These are phyloP conservation scores for Euwallacea fornicatus DNA, from an alignment of 1,140 invertebrate species.

Conservation along the genomic window DNA sequence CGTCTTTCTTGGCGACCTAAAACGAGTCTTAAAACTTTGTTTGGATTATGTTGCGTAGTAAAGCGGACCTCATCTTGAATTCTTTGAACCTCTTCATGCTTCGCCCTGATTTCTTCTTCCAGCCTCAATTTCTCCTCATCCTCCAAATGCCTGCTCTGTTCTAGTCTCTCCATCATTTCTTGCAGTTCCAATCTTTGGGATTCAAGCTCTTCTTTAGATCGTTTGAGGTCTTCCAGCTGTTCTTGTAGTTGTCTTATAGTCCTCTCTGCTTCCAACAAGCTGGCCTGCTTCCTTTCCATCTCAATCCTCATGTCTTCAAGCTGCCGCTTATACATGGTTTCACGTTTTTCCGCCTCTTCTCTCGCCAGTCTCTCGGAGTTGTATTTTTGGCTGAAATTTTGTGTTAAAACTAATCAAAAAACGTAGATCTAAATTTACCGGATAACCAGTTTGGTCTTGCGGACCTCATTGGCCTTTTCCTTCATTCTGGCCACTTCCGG, in stretches of 20 bases:
- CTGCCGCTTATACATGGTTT: conserved; percentile 76
- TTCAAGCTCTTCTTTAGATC: conserved; percentile 94
- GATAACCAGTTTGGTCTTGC: conserved; percentile 39
- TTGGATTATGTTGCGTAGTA: neutral
- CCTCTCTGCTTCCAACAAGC: conserved; percentile 85
- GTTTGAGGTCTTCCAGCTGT: conserved; percentile 85
- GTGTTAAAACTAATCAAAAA: neutral
- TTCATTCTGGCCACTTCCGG: conserved; percentile 50
- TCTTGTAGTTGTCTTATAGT: conserved; percentile 86
- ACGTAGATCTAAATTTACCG: conserved; percentile 26
- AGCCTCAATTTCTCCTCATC: conserved; percentile 83
- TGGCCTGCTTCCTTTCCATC: conserved; percentile 79
- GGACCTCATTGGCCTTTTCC: conserved; percentile 45
- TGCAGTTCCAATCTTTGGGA: conserved; percentile 80
- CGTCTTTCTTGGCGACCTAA: conserved; percentile 85
- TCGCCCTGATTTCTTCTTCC: conserved; percentile 83
- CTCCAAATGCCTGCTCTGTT: conserved; percentile 85
- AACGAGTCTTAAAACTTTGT: conserved; percentile 66
- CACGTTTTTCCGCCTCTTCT: conserved; percentile 46
- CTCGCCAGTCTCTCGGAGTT: conserved; percentile 42
- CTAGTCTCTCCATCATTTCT: conserved; percentile 88
- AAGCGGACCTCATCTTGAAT: conserved; percentile 78
- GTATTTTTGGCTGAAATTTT: conserved; percentile 43
- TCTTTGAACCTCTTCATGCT: conserved; percentile 84
- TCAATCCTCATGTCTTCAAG: conserved; percentile 81